Conservation (phyloP, 2,113 vertebrate species). For the Trematocara marginatum region DNA sequence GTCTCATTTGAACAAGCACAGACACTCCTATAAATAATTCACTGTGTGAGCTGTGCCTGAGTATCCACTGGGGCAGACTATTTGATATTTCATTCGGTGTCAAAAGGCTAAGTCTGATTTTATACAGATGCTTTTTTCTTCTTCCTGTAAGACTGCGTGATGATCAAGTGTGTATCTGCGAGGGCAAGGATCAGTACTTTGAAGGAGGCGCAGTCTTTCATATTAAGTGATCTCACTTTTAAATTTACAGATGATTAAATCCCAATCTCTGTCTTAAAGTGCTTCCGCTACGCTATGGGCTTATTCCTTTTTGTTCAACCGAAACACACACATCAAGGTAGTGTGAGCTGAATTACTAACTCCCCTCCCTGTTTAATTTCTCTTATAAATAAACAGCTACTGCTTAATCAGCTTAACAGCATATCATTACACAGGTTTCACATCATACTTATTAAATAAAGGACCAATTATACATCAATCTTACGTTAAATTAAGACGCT, state of each 20-base stretch:
- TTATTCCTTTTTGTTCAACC: not conserved
- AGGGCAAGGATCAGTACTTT: constrained; percentile 40
- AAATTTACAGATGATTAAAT: constrained; percentile 49
- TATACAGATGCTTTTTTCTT: constrained; percentile 25
- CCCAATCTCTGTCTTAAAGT: not conserved
- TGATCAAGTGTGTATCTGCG: constrained; percentile 19
- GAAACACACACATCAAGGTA: not conserved
- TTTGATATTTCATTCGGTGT: constrained; percentile 73
- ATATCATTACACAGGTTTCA: not conserved
- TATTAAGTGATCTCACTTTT: constrained; percentile 29
- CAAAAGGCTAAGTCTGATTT: constrained; percentile 71
- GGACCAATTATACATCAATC: not conserved
- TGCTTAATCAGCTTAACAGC: not conserved
- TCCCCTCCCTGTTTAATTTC: not conserved
- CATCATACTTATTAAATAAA: not conserved
- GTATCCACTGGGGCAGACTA: constrained; percentile 44
- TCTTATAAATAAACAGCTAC: not conserved
- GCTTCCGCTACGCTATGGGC: not conserved
- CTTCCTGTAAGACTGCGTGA: constrained; percentile 7
- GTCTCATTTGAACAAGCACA: constrained; percentile 54
- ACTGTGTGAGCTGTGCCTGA: constrained; percentile 36
- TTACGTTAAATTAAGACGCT: not conserved
- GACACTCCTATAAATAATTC: constrained; percentile 73
- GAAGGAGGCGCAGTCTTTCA: constrained; percentile 44
- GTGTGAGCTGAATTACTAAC: not conserved